Percentiles rank a stretch among this genome's conserved stretches.
Conservation (phyloP, 2,797 vertebrate species). For the Lophotriccus pileatus region DNA sequence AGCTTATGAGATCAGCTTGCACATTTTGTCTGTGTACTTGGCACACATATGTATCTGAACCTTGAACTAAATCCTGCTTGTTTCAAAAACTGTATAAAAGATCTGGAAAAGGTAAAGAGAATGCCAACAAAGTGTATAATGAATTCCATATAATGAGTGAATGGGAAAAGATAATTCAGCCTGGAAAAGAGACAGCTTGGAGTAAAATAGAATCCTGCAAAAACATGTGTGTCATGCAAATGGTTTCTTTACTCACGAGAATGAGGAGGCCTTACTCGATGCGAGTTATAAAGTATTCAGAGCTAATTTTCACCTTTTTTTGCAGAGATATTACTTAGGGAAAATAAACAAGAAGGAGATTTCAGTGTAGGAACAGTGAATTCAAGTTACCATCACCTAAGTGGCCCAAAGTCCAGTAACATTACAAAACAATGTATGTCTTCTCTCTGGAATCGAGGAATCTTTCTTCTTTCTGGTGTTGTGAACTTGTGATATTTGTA, state of each 20-base stretch:
- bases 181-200: not conserved
- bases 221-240: not conserved
- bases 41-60: not conserved
- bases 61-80: not conserved
- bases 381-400: not conserved
- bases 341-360: not conserved
- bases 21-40: not conserved
- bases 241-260: not conserved
- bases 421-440: not conserved
- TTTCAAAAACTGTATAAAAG: not conserved
- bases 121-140: not conserved
- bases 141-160: not conserved
- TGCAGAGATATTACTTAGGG: not conserved
- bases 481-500: not conserved
- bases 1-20: not conserved
- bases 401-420: not conserved
- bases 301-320: not conserved
- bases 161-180: not conserved
- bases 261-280: not conserved
- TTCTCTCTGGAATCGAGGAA: not conserved
- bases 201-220: not conserved
- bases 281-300: not conserved
- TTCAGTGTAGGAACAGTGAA: not conserved
- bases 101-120: not conserved
- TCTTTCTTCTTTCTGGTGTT: not conserved